These are phyloP conservation scores for Syngnathus floridae DNA, from an alignment of 2,113 vertebrate species.

Conservation along the genomic window DNA sequence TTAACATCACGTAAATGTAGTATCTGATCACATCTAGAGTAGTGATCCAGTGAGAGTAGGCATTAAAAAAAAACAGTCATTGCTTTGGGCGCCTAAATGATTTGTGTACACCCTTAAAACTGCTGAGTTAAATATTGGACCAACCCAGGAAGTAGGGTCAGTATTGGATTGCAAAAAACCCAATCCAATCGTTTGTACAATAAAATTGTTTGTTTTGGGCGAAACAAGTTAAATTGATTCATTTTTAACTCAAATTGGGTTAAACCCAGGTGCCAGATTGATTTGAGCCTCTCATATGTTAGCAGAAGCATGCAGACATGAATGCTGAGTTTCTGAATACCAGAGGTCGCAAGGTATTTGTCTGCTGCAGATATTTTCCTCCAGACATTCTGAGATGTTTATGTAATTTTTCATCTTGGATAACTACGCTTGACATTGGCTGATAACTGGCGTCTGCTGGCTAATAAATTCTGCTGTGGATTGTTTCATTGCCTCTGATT, in stretches of 20 bases:
- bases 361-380: neutral
- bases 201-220: no score
- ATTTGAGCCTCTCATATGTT: no score
- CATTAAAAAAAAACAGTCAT: no score
- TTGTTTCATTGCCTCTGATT: constrained; percentile 16
- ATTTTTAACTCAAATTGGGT: no score
- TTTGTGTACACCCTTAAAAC: no score
- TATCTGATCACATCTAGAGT: neutral
- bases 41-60: neutral
- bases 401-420: neutral
- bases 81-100: no score
- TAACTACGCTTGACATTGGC: neutral
- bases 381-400: neutral
- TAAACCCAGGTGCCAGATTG: no score
- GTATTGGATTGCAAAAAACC: no score
- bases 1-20: neutral
- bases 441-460: neutral
- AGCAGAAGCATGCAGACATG: neutral
- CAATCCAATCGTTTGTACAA: no score
- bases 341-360: neutral
- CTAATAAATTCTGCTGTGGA: neutral
- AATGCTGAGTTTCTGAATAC: neutral
- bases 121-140: no score
- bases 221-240: no score
- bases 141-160: no score